These are phyloP conservation scores for Ceramica pisi DNA, from an alignment of 2,888 invertebrate species.

Conservation along the genomic window DNA sequence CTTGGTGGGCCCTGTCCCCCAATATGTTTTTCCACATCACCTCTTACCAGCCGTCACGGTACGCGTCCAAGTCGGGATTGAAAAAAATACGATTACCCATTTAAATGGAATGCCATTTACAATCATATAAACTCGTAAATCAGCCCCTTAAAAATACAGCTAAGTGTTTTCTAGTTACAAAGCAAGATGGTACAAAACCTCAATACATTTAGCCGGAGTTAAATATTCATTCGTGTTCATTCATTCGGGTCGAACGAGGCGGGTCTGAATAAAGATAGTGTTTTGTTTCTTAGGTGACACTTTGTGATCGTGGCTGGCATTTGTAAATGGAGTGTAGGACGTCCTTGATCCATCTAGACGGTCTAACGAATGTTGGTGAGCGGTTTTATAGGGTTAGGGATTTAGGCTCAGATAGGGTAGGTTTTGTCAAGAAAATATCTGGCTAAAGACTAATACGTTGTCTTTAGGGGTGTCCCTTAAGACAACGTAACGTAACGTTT, in stretches of 20 bases:
- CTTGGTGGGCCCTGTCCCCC: too few relatives aligned
- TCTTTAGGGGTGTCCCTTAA: too few relatives aligned
- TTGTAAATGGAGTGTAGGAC: conserved; percentile 21
- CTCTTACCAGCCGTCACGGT: too few relatives aligned
- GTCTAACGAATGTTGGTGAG: background rate
- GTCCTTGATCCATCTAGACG: background rate
- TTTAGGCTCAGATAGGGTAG: conserved; percentile 1
- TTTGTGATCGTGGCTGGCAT: conserved; percentile 33
- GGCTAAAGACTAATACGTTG: background rate
- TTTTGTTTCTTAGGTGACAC: conserved; percentile 33
- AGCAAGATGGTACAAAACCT: conserved; percentile 14
- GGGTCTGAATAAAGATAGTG: conserved; percentile 35
- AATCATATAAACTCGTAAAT: background rate
- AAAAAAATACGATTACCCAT: too few relatives aligned
- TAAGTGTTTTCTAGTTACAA: conserved; percentile 19
- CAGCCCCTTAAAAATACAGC: background rate
- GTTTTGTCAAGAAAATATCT: background rate
- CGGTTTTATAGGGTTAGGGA: background rate
- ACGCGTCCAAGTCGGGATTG: too few relatives aligned
- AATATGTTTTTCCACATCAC: too few relatives aligned
- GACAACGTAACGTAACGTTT: too few relatives aligned
- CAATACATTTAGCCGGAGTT: conserved; percentile 24
- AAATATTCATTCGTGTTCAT: conserved; percentile 40
- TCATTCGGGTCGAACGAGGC: conserved; percentile 16
- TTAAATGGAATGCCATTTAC: too few relatives aligned